These are phyloP conservation scores for Ophioderma brevispina DNA, from an alignment of 35 echinoderm and acorn worm species.

Conservation along the genomic window DNA sequence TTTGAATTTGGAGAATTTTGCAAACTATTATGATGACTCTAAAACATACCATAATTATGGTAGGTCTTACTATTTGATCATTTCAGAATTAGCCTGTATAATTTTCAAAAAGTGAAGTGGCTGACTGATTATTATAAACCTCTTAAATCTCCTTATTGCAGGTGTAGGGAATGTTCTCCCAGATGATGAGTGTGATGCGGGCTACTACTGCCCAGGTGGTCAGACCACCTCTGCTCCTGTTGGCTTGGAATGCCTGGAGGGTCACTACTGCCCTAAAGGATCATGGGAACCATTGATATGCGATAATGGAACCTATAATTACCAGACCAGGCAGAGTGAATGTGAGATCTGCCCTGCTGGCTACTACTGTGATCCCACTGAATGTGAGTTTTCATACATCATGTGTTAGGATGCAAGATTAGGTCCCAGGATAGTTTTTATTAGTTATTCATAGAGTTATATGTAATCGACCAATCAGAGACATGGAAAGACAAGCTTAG, in stretches of 20 bases:
- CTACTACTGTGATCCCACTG: slow-evolving; percentile 88
- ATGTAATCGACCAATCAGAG: no score
- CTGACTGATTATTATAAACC: no score
- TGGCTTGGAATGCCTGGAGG: slow-evolving; percentile 70
- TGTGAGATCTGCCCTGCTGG: slow-evolving; percentile 83
- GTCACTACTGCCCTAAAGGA: slow-evolving; percentile 80
- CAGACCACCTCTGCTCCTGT: slow-evolving; percentile 72
- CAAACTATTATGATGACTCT: no score
- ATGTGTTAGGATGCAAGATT: not conserved
- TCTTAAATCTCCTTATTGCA: not conserved
- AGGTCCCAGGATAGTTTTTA: not conserved
- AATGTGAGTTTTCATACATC: slow-evolving; percentile 74
- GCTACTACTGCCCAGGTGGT: slow-evolving; percentile 96
- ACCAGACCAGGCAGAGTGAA: slow-evolving; percentile 47
- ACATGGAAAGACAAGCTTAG: not conserved
- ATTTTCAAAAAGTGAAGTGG: no score
- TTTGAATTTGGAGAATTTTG: no score
- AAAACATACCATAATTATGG: no score
- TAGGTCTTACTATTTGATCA: no score
- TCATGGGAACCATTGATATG: slow-evolving; percentile 84
- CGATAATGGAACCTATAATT: slow-evolving; percentile 92
- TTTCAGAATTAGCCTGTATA: no score
- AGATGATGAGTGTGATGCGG: slow-evolving; percentile 77
- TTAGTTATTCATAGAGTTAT: no score
- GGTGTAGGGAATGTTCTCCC: slow-evolving; percentile 84